Conservation (phyloP, 2,888 invertebrate genomes). For the Abscondita cerata region DNA sequence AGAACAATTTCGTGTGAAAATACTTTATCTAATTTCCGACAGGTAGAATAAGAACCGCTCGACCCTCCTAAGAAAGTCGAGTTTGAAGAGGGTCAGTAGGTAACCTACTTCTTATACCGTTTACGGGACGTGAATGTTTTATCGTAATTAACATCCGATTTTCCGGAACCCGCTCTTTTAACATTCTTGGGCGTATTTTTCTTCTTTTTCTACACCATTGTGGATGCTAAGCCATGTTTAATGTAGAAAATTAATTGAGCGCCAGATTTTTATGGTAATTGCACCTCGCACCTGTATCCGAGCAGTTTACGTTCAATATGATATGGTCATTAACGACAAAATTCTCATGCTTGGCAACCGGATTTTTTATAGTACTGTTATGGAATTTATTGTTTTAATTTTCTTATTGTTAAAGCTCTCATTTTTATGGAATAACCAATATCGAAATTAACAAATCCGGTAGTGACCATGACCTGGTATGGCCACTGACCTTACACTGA, state of each 20-base stretch:
- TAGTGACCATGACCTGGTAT: slow-evolving; percentile 29
- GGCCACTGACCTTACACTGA: slow-evolving; percentile 32
- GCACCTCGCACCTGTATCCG: neutral
- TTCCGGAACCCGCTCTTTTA: slow-evolving; percentile 18
- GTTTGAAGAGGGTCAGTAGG: slow-evolving; percentile 57
- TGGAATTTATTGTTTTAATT: no score
- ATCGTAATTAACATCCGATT: slow-evolving; percentile 30
- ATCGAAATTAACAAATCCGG: neutral
- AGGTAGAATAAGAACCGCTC: slow-evolving; percentile 21
- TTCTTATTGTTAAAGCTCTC: no score
- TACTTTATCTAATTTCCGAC: no score
- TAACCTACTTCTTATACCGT: slow-evolving; percentile 54
- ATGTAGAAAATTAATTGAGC: neutral
- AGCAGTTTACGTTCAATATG: neutral
- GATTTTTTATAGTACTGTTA: no score
- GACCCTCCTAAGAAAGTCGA: slow-evolving; percentile 45
- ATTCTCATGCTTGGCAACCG: neutral
- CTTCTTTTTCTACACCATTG: no score
- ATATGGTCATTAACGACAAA: slow-evolving; percentile 1
- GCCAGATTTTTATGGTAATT: slow-evolving; percentile 1
- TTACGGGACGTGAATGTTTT: slow-evolving; percentile 37
- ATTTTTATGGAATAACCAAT: no score
- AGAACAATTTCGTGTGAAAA: no score
- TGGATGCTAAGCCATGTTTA: no score
- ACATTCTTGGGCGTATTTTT: slow-evolving; percentile 8